Base-by-base conservation (phyloP, 2,888 invertebrate genomes). In the Boloria euphrosyne region DNA sequence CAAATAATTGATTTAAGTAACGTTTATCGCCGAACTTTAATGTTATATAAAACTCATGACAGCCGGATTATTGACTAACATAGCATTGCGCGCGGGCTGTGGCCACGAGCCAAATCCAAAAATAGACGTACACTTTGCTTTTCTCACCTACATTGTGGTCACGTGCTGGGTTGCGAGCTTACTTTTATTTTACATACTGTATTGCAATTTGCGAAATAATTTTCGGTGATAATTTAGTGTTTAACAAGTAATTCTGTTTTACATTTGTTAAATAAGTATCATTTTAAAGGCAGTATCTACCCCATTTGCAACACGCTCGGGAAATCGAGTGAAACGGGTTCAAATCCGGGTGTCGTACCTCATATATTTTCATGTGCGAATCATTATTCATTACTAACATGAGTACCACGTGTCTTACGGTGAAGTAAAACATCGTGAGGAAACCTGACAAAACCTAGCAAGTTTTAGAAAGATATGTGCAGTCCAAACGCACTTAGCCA, bases 131-230 rank as follows among this genome's bases (percentile, higher is more conserved):
- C 77, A 77, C 79, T 75, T 73, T 77, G 85, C 83, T 84, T 82
- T 83, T 84, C 83, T 81, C 87, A 87, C 87, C 87, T 87, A 77
- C 79, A 85, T 81, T 84, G 83, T 84, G 86, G 82, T 88, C 89
- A 87, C 82, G 86, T 87, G 88, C 76, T n/a, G n/a, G n/a, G 66
- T 59, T 50, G 27, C 16, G 61, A 51, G 58, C 58, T 52, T 61
- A 66, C 63, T 65, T 67, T 65, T 61, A 70, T 68, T 68, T 64
- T 16, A 58, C 51, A 64, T 44, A 53, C 18, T 55, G 31, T 16
- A 62, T 54, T 67, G 66, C 49, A 54, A 55, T 60, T 44, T 57
- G 31, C 38, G 46, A 57, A 57, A 18, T 46, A 16, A 17, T 57
- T 57, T 14, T 27, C 46, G 22, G 18, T 13, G 14, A 27, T 50